Conservation (phyloP, 2,113 vertebrate species). For the Pelusios castaneus region DNA sequence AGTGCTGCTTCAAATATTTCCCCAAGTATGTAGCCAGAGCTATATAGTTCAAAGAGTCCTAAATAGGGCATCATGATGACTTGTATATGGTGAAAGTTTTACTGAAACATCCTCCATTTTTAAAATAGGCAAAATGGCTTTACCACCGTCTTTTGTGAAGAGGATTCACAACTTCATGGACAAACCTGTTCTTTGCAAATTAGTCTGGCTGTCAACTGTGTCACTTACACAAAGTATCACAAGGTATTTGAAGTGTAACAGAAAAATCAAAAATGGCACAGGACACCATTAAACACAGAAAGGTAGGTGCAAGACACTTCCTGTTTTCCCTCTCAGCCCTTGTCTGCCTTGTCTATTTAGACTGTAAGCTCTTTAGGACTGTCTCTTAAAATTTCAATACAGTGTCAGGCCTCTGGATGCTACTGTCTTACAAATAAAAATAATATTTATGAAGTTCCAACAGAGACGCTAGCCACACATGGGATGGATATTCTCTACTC, state of each 20-base stretch:
- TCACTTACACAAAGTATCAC: not conserved
- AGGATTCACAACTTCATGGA: not conserved
- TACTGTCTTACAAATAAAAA: not conserved
- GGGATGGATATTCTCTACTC: not conserved
- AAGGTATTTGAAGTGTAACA: not conserved
- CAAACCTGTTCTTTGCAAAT: not conserved
- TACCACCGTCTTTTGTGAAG: not conserved
- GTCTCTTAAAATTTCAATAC: not conserved
- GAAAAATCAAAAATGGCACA: not conserved
- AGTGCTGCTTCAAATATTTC: not conserved
- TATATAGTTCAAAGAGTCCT: not conserved
- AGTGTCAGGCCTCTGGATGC: not conserved
- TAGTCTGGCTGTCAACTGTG: not conserved
- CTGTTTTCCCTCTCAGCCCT: not conserved
- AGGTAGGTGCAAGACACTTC: not conserved
- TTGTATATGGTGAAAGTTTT: not conserved
- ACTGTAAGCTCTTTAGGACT: not conserved
- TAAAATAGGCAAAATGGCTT: not conserved
- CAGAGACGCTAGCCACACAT: not conserved
- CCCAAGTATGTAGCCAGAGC: not conserved
- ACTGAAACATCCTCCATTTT: not conserved
- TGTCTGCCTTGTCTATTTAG: not conserved
- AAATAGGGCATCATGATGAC: not conserved
- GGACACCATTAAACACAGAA: not conserved
- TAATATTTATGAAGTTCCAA: not conserved